Evolutionary conservation across 2,888 invertebrate genomes (phyloP).

Genomic region (Andrena bucephala): DNA sequence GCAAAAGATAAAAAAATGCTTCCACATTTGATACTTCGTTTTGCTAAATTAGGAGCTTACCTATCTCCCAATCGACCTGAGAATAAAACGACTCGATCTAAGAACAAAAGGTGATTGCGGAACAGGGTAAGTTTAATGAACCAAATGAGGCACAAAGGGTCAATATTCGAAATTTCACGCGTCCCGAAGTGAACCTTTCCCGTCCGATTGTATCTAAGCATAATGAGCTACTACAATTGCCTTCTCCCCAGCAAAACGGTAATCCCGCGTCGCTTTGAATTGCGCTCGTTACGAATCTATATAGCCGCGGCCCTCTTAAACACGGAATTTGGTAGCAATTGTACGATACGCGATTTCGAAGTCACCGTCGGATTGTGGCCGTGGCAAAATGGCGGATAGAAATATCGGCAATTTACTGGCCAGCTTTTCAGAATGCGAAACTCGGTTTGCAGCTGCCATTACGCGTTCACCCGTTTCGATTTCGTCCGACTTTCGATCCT

Average conservation of each 20-base stretch:
- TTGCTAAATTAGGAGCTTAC: neutral
- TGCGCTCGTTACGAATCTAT: slow-evolving; percentile 63
- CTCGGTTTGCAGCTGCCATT: slow-evolving; percentile 45
- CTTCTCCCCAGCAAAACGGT: slow-evolving; percentile 60
- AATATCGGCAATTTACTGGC: slow-evolving; percentile 56
- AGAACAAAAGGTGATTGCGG: neutral
- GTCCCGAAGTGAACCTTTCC: slow-evolving; percentile 40
- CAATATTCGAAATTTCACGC: slow-evolving; percentile 58
- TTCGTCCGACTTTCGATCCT: slow-evolving; percentile 18
- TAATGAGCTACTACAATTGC: slow-evolving; percentile 66
- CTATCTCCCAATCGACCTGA: neutral
- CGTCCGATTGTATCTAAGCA: slow-evolving; percentile 55
- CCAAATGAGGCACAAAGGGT: slow-evolving; percentile 45
- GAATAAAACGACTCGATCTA: neutral
- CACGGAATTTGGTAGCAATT: slow-evolving; percentile 66
- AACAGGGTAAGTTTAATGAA: slow-evolving; percentile 34
- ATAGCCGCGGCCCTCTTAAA: slow-evolving; percentile 59
- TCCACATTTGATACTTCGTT: neutral
- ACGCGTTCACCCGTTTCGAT: slow-evolving; percentile 20
- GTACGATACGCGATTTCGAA: slow-evolving; percentile 67
- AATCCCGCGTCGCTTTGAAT: slow-evolving; percentile 65
- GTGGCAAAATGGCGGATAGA: slow-evolving; percentile 41
- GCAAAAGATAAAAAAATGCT: neutral
- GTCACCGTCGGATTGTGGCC: slow-evolving; percentile 62
- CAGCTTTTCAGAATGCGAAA: slow-evolving; percentile 57